Evolutionary conservation across 2,113 vertebrate genomes (phyloP).

Genomic region (Sprattus sprattus): DNA sequence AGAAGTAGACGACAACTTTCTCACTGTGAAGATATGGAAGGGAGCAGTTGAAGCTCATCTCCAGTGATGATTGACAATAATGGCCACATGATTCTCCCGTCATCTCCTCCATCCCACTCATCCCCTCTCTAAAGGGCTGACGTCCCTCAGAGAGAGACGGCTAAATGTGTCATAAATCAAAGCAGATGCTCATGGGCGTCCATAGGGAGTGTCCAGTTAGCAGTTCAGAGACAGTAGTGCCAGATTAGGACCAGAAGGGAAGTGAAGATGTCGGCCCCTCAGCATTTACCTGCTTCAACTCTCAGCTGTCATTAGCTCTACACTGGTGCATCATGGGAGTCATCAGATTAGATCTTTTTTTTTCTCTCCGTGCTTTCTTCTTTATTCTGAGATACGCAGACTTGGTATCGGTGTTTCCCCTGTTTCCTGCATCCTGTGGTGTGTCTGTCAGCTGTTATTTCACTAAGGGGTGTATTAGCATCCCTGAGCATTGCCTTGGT

Average conservation of each 20-base stretch:
- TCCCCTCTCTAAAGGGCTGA: conserved; percentile 64
- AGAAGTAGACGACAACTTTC: conserved; percentile 84
- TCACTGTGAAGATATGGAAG: conserved; percentile 84
- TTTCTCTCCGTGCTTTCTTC: conserved; percentile 51
- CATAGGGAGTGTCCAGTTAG: conserved; percentile 81
- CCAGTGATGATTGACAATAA: conserved; percentile 91
- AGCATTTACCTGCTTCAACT: neutral
- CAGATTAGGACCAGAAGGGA: conserved; percentile 70
- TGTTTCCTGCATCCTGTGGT: conserved; percentile 79
- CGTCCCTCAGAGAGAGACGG: conserved; percentile 84
- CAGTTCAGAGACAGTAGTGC: conserved; percentile 80
- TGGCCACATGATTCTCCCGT: conserved; percentile 86
- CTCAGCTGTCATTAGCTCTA: conserved; percentile 8
- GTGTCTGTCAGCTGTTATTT: conserved; percentile 71
- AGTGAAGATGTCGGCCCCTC: neutral
- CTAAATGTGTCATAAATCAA: conserved; percentile 92
- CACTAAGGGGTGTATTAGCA: conserved; percentile 65
- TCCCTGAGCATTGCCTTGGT: conserved; percentile 53
- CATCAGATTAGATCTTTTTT: conserved; percentile 43
- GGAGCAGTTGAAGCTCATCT: conserved; percentile 79
- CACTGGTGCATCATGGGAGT: conserved; percentile 40
- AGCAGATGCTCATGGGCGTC: conserved; percentile 76
- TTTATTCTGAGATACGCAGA: conserved; percentile 83
- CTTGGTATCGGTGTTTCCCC: conserved; percentile 76
- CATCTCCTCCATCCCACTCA: conserved; percentile 60